Percentiles rank a stretch among this genome's conserved stretches.
These are phyloP conservation scores for Drosophila pseudoananassae DNA, from an alignment of 1,140 invertebrate genomes.

Conservation along the genomic window DNA sequence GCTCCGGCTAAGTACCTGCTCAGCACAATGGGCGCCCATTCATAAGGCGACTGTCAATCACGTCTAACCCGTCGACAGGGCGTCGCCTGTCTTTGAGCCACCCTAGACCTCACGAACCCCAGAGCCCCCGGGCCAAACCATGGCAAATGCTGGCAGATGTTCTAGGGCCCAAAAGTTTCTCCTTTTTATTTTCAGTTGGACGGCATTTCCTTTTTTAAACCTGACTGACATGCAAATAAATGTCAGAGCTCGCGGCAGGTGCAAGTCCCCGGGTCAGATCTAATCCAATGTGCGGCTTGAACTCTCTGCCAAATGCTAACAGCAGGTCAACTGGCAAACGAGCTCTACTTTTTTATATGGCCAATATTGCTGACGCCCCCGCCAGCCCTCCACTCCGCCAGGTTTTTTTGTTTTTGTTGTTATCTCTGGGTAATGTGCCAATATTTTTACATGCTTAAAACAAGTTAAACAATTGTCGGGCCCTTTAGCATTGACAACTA, in stretches of 20 bases:
- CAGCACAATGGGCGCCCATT: conserved; percentile 74
- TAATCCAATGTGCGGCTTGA: conserved; percentile 20
- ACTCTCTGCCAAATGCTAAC: conserved; percentile 63
- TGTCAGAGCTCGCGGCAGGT: conserved; percentile 61
- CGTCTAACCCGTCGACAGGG: conserved; percentile 24
- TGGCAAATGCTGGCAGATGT: conserved; percentile 72
- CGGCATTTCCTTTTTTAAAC: conserved; percentile 22
- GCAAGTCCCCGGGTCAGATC: conserved; percentile 46
- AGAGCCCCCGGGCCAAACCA: not conserved
- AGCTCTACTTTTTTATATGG: conserved; percentile 18
- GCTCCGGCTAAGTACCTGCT: conserved; percentile 74
- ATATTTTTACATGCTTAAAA: conserved; percentile 76
- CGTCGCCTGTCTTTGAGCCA: conserved; percentile 28
- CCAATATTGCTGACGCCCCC: conserved; percentile 2
- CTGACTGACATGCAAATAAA: conserved; percentile 72
- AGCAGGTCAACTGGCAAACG: conserved; percentile 68
- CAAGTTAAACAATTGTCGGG: conserved; percentile 62
- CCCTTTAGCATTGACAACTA: conserved; percentile 66
- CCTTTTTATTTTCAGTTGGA: conserved; percentile 20
- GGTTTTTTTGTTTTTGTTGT: conserved; percentile 39
- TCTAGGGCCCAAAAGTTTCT: conserved; percentile 57
- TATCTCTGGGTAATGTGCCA: conserved; percentile 76
- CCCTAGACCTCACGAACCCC: conserved; percentile 11
- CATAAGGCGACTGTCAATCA: conserved; percentile 76
- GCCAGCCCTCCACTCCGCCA: not conserved